Percentiles rank a stretch among this genome's conserved stretches.
phyloP scores from a whole-genome alignment of 2,888 invertebrate genomes.

The Argyresthia albistria region DNA sequence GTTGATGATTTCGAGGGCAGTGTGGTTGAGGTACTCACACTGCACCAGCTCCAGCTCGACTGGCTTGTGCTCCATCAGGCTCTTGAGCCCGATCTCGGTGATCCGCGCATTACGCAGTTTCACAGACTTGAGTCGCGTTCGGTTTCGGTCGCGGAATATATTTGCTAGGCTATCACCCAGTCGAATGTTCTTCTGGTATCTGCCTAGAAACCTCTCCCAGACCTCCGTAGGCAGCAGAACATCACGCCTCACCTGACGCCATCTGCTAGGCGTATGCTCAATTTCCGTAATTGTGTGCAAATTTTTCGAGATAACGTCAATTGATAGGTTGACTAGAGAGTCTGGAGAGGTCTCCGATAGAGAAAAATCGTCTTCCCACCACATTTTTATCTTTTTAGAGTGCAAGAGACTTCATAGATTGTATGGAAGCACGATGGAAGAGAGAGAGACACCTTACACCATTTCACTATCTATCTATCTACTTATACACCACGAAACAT shows the following conservation, averaged over 20 bases:
- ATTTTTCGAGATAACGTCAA: constrained; percentile 75
- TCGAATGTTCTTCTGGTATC: constrained; percentile 66
- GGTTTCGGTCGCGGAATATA: constrained; percentile 77
- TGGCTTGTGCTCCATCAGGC: constrained; percentile 81
- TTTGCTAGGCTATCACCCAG: constrained; percentile 79
- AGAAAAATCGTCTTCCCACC: constrained; percentile 16
- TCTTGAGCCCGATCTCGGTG: constrained; percentile 79
- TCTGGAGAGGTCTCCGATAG: constrained; percentile 65
- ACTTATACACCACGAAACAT: background rate
- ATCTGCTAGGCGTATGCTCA: constrained; percentile 47
- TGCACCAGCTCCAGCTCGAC: constrained; percentile 82
- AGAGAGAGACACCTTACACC: background rate
- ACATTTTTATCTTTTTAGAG: background rate
- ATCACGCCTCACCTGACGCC: constrained; percentile 69
- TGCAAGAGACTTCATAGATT: background rate
- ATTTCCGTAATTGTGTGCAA: constrained; percentile 72
- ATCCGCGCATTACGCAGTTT: constrained; percentile 80
- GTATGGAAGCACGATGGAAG: background rate
- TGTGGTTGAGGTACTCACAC: constrained; percentile 77
- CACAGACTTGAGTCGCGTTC: constrained; percentile 79
- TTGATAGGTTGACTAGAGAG: constrained; percentile 75
- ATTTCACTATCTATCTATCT: too few relatives aligned
- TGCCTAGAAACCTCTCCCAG: constrained; percentile 77
- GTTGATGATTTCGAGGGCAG: constrained; percentile 78
- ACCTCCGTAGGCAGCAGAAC: constrained; percentile 79